These are phyloP conservation scores for Plectrocnemia conspersa DNA, from an alignment of 1,140 invertebrate genomes.

Conservation along the genomic window DNA sequence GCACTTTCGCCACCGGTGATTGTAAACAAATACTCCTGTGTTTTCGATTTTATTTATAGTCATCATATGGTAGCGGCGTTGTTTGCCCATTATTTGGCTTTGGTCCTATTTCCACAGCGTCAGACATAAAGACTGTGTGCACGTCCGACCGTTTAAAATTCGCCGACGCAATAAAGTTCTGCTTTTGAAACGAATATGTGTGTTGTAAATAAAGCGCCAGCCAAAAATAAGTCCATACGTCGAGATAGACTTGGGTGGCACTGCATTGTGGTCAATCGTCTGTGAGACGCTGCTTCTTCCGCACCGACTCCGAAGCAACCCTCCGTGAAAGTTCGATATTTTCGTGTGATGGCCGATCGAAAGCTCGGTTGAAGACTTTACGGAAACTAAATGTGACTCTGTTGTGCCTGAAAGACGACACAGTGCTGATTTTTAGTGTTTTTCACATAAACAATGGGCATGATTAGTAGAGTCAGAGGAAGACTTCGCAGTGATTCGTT, in stretches of 20 bases:
- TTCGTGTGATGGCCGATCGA: not conserved
- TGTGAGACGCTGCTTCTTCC: slow-evolving; percentile 6
- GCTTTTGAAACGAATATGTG: slow-evolving; percentile 15
- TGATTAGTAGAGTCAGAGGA: slow-evolving; percentile 62
- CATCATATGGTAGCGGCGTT: slow-evolving; percentile 18
- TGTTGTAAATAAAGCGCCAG: slow-evolving; percentile 6
- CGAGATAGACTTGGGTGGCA: slow-evolving; percentile 4
- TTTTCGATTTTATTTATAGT: not conserved
- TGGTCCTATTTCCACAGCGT: not conserved
- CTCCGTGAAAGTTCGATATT: not conserved
- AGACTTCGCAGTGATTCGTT: slow-evolving; percentile 59
- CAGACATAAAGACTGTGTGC: slow-evolving; percentile 8
- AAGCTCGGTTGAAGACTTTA: too few species aligned
- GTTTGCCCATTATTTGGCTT: slow-evolving; percentile 15
- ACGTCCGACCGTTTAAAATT: not conserved
- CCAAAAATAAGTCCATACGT: slow-evolving; percentile 10
- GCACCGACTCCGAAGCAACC: not conserved
- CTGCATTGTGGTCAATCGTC: slow-evolving; percentile 8
- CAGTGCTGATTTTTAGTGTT: slow-evolving; percentile 1
- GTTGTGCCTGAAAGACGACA: too few species aligned
- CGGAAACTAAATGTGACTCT: too few species aligned
- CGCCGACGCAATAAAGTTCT: slow-evolving; percentile 15
- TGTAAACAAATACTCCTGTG: too few species aligned
- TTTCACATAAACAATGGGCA: slow-evolving; percentile 50
- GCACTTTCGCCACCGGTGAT: too few species aligned